A percentile compares a stretch with the other conserved stretches of the same genome.
Conservation (phyloP, 2,888 invertebrate species). For the Drosophila borborema region DNA sequence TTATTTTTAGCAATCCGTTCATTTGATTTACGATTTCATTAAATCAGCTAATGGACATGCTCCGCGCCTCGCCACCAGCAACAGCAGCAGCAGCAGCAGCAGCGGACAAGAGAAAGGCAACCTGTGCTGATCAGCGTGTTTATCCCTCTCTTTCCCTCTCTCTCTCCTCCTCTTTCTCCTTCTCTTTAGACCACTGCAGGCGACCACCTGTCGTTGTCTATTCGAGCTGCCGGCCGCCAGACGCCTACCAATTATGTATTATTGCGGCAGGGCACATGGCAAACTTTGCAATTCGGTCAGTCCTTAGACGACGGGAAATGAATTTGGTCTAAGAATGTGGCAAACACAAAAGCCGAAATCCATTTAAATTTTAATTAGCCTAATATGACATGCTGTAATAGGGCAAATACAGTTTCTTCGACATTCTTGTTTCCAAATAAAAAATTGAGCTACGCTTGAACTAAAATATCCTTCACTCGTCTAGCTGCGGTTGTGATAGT, state of each 20-base stretch:
- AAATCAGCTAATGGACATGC: constrained; percentile 79
- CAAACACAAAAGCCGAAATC: constrained; percentile 23
- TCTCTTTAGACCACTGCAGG: constrained; percentile 31
- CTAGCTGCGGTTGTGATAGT: neutral
- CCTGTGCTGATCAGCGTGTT: constrained; percentile 50
- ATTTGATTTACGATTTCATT: constrained; percentile 80
- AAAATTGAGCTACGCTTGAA: neutral
- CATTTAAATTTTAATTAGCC: constrained; percentile 48
- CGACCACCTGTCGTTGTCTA: constrained; percentile 83
- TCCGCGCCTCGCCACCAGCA: constrained; percentile 37
- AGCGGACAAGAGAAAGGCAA: constrained; percentile 33
- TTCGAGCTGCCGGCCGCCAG: constrained; percentile 59
- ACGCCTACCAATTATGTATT: constrained; percentile 74
- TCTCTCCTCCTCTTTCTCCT: constrained; percentile 1
- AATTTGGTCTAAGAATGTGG: constrained; percentile 32
- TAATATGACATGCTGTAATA: constrained; percentile 23
- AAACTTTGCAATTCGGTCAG: constrained; percentile 48
- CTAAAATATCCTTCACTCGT: neutral
- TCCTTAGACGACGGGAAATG: constrained; percentile 12
- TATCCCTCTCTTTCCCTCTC: constrained; percentile 9
- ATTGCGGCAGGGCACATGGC: constrained; percentile 33
- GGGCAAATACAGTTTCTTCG: neutral
- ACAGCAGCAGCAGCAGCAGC: constrained; percentile 5
- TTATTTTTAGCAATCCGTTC: constrained; percentile 76
- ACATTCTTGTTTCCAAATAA: neutral